Base-by-base conservation (phyloP, 2,888 invertebrate genomes). In the Dryadula phaetusa region DNA sequence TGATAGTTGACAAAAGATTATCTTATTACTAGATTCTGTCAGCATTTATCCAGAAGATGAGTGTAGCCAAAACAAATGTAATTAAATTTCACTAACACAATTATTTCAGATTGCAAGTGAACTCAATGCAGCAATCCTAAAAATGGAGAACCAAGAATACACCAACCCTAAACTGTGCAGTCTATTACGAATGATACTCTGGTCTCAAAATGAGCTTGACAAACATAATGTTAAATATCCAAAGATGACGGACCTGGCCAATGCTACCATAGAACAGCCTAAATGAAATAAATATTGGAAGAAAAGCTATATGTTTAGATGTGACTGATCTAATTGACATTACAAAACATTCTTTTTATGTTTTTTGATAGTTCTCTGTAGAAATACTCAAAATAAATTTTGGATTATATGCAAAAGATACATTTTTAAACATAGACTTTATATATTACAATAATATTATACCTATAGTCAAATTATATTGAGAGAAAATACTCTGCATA, bases 131-230 rank as follows among this genome's bases (percentile, higher is more conserved):
- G 99, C 99, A n/a, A 98, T 99, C 77, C 92, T 99, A 64, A 97
- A 98, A 84, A 96, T 97, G 93, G 98, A 99, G 84, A 97, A 98
- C 79, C 96, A 96, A 82, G 97, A 98, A 82, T 96, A 96, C 58
- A 98, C 97, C 1, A 97, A 97, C 67, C 98, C 99, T 2, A 97
- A 98, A 84, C 93, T 99, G 66, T 98, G 98, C 81, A 98, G 97
- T 79, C 93, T 99, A 16, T 92, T 99, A 12, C 97, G 98, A 85
- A 94, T 99, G 87, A 97, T 99, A 76, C 93, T 99, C 53, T 99
- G 99, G 99, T 97, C 98, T 0, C 99, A 99, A 87, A 97, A 97
- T 65, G 98, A 99, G 85, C 93, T 99, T 28, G 98, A 98, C 85
- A 98, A 96, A 82, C 98, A 98, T 82, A 98, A 98, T 87, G 95